A percentile compares a stretch with the other conserved stretches of the same genome.
These are phyloP conservation scores for Globia sparganii DNA, from an alignment of 2,888 invertebrate genomes.

Conservation along the genomic window DNA sequence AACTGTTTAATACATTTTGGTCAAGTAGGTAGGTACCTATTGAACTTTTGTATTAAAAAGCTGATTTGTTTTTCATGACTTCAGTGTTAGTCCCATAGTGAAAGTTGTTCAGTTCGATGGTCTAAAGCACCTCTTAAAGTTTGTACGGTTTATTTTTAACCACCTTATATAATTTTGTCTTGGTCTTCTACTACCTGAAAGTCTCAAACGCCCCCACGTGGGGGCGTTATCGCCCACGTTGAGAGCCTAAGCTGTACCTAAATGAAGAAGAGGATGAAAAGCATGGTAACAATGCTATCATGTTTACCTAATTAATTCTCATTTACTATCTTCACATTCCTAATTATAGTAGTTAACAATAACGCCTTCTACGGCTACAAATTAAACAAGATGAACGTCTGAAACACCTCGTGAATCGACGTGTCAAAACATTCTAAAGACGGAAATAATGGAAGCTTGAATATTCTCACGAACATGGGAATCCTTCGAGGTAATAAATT, in stretches of 20 bases:
- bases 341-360: slow-evolving; percentile 8
- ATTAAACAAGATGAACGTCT: slow-evolving; percentile 64
- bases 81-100: too few species aligned
- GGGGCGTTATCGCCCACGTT: background rate
- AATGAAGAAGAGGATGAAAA: background rate
- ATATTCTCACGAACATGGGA: slow-evolving; percentile 79
- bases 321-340: slow-evolving; percentile 19
- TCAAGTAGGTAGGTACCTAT: too few species aligned
- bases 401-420: slow-evolving; percentile 59
- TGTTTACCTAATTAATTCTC: background rate
- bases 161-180: background rate
- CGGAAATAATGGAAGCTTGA: slow-evolving; percentile 72
- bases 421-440: slow-evolving; percentile 74
- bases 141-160: too few species aligned
- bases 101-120: too few species aligned
- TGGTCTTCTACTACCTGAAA: background rate
- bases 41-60: too few species aligned
- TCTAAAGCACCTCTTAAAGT: too few species aligned
- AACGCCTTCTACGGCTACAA: slow-evolving; percentile 51
- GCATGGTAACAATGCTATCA: background rate
- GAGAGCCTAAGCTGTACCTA: background rate
- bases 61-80: too few species aligned
- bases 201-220: background rate
- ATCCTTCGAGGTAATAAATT: slow-evolving; percentile 64
- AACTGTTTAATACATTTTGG: too few species aligned